phyloP scores from a whole-genome alignment of 2,797 vertebrate species.

The Taenioides sp. region DNA sequence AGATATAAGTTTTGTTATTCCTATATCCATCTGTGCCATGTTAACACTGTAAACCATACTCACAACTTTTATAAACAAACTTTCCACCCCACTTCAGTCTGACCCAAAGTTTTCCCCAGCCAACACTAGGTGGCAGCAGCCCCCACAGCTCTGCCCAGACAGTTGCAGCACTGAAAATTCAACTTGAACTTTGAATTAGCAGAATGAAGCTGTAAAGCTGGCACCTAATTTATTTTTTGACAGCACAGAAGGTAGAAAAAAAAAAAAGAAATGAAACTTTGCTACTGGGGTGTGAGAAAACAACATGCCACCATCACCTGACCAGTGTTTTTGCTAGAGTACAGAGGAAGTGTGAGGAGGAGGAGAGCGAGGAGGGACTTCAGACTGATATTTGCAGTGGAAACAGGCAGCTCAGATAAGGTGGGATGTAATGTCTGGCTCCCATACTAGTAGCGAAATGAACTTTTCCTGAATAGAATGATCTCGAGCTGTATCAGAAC shows the following conservation, averaged over 20 bases:
- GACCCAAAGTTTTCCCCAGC: slow-evolving; percentile 8
- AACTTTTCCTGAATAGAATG: no score
- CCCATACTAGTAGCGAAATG: slow-evolving; percentile 40
- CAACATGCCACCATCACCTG: slow-evolving; percentile 37
- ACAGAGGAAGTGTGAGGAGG: slow-evolving; percentile 57
- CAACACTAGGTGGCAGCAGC: slow-evolving; percentile 80
- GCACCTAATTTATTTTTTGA: slow-evolving; percentile 36
- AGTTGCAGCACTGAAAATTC: slow-evolving; percentile 28
- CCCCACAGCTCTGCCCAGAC: slow-evolving; percentile 32
- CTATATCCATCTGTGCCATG: no score
- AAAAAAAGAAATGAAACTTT: slow-evolving; percentile 6
- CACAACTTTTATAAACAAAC: neutral
- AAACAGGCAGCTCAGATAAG: slow-evolving; percentile 77
- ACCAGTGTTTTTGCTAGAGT: slow-evolving; percentile 26
- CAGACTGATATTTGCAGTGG: slow-evolving; percentile 64
- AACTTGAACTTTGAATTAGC: slow-evolving; percentile 17
- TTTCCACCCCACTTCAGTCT: neutral
- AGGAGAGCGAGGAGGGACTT: slow-evolving; percentile 26
- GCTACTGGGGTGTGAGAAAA: slow-evolving; percentile 14
- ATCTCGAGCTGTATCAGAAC: no score
- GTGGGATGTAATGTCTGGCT: slow-evolving; percentile 75
- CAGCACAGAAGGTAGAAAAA: slow-evolving; percentile 21
- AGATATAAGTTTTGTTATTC: no score
- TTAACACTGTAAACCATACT: neutral
- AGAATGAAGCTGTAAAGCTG: slow-evolving; percentile 50